These are phyloP conservation scores for Epistrophe grossulariae DNA, from an alignment of 2,888 invertebrate species.

Conservation along the genomic window DNA sequence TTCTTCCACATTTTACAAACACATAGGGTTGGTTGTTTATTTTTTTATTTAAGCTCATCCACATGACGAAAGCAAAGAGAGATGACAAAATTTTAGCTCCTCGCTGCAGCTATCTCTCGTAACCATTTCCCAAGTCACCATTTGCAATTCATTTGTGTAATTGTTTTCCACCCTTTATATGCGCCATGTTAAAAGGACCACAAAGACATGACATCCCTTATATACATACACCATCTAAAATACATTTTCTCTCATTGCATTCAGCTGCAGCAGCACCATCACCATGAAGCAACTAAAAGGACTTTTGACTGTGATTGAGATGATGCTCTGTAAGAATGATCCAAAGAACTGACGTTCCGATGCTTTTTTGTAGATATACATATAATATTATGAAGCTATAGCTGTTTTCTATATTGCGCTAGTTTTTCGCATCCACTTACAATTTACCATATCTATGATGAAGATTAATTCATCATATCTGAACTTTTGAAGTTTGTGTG, in stretches of 20 bases:
- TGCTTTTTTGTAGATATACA: too few relatives aligned
- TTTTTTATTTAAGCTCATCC: neutral
- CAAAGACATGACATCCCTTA: conserved; percentile 39
- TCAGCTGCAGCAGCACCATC: neutral
- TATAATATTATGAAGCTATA: neutral
- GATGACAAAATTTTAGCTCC: neutral
- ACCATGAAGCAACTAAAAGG: neutral
- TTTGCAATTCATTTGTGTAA: conserved; percentile 72
- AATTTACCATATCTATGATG: conserved; percentile 57
- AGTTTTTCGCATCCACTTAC: conserved; percentile 61
- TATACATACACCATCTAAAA: conserved; percentile 1
- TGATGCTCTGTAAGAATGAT: conserved; percentile 26
- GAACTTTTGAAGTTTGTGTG: conserved; percentile 27
- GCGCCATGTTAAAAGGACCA: conserved; percentile 52
- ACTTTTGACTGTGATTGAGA: conserved; percentile 51
- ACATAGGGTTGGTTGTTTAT: neutral
- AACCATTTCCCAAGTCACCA: conserved; percentile 28
- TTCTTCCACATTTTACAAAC: too few relatives aligned
- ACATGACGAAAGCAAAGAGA: neutral
- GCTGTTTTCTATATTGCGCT: conserved; percentile 5
- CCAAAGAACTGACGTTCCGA: neutral
- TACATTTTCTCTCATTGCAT: conserved; percentile 17
- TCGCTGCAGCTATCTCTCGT: neutral
- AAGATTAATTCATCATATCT: conserved; percentile 73
- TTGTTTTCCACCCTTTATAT: conserved; percentile 64